Base-by-base conservation (phyloP, 1,140 invertebrate species). In the Papilio aristodemus region DNA sequence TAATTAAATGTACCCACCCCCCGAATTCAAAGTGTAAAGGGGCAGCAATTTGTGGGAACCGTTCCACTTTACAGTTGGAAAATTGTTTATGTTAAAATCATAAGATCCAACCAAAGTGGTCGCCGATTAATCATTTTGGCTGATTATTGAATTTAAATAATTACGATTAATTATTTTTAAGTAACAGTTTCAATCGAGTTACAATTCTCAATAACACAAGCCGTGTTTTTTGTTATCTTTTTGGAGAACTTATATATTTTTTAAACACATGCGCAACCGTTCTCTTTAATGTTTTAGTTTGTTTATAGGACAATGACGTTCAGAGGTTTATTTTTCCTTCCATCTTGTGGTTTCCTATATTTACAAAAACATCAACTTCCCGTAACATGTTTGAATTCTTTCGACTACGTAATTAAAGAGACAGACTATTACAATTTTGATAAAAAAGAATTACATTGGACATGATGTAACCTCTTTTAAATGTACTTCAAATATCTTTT, bases 41-140 rank as follows among this genome's bases (percentile, higher is more conserved):
- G 68, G 75, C 76, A 70, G 75, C 80, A 79, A 86, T 86, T 82
- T 85, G 81, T 89, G 85, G 80, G 86, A 89, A 86, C 85, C 73
- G 68, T 37, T 69, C 50, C 70, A 81, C 79, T 41, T 27, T 25
- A 43, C 19, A 41, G 57, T 13, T 59, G 43, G 13, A 27, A 27
- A 10, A n/a, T 11, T 13, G 37, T 13, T 39, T 10, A 32, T 32
- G 27, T 14, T 25, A 19, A 54, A 67, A 50, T 19, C 19, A 60
- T 59, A 37, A 59, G 43, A 66, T 70, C 69, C 59, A 58, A 22
- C 59, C 25, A 32, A 36, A 22, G 13, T 50, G 43, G 3, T 54
- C 9, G 22, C 13, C 14, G 14, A 14, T 17, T 13, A 50, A 11
- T 50, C 19, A 22, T 9, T 9, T 11, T 19, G 17, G n/a, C 17